These are phyloP conservation scores for Harpagifer antarcticus DNA, from an alignment of 2,797 vertebrate genomes.

Conservation along the genomic window DNA sequence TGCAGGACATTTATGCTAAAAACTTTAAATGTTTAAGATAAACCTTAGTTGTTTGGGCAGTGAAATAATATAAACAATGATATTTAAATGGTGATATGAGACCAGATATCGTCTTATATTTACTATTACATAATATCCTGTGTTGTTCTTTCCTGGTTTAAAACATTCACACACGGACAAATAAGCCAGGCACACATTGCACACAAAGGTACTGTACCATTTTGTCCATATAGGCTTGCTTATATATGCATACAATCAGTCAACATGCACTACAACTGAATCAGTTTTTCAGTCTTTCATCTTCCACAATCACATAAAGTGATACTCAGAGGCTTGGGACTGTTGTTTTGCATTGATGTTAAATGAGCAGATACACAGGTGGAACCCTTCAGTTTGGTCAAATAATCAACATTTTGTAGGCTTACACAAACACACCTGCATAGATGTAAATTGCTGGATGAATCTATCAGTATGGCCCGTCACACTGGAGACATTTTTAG, in stretches of 20 bases:
- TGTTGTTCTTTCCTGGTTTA: no score
- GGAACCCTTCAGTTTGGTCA: slow-evolving; percentile 17
- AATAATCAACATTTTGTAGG: slow-evolving; percentile 16
- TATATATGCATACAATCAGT: neutral
- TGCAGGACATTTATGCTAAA: neutral
- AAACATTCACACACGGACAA: neutral
- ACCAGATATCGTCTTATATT: no score
- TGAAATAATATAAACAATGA: no score
- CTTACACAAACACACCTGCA: slow-evolving; percentile 11
- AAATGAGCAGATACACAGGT: neutral
- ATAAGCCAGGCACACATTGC: neutral
- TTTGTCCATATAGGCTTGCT: neutral
- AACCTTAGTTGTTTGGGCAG: neutral
- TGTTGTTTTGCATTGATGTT: neutral
- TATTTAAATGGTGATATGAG: no score
- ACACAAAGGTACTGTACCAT: neutral
- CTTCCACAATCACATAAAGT: neutral
- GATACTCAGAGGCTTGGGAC: neutral
- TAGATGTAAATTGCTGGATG: slow-evolving; percentile 2
- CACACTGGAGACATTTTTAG: slow-evolving; percentile 25
- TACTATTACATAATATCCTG: no score
- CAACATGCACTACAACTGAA: slow-evolving; percentile 8
- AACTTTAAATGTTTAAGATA: neutral
- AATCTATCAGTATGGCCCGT: slow-evolving; percentile 13
- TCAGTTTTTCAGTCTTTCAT: slow-evolving; percentile 8